Conservation (phyloP, 2,113 vertebrate genomes). For the Pardalotus punctatus region DNA sequence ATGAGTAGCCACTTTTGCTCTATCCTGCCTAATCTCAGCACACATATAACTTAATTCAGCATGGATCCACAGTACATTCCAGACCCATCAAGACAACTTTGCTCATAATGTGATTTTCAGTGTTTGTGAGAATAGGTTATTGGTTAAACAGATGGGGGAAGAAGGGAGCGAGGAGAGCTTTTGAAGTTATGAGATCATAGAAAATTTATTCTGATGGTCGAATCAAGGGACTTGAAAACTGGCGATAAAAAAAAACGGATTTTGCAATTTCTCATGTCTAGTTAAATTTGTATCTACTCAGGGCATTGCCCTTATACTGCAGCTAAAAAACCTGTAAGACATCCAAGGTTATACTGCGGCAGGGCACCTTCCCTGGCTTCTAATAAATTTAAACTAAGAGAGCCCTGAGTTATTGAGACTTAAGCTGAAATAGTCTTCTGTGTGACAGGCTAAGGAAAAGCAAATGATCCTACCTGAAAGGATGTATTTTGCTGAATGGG, state of each 20-base stretch:
- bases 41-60: not conserved
- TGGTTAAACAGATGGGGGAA: slow-evolving; percentile 35
- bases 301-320: not conserved
- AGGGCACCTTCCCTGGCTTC: not conserved
- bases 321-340: slow-evolving; percentile 14
- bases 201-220: slow-evolving; percentile 26
- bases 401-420: not conserved
- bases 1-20: not conserved
- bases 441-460: not conserved
- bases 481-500: not conserved
- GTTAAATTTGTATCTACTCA: slow-evolving; percentile 31
- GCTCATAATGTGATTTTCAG: slow-evolving; percentile 25
- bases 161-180: not conserved
- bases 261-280: slow-evolving; percentile 35
- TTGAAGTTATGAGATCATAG: slow-evolving; percentile 31
- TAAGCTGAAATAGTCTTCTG: not conserved
- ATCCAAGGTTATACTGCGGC: slow-evolving; percentile 13
- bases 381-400: slow-evolving; percentile 26
- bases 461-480: not conserved
- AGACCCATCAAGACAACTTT: not conserved
- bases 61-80: not conserved
- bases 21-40: not conserved
- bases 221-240: slow-evolving; percentile 12
- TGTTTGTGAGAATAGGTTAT: slow-evolving; percentile 20
- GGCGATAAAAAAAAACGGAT: not conserved